Base-by-base conservation (phyloP, 2,113 vertebrate species). In the Helogale parvula region DNA sequence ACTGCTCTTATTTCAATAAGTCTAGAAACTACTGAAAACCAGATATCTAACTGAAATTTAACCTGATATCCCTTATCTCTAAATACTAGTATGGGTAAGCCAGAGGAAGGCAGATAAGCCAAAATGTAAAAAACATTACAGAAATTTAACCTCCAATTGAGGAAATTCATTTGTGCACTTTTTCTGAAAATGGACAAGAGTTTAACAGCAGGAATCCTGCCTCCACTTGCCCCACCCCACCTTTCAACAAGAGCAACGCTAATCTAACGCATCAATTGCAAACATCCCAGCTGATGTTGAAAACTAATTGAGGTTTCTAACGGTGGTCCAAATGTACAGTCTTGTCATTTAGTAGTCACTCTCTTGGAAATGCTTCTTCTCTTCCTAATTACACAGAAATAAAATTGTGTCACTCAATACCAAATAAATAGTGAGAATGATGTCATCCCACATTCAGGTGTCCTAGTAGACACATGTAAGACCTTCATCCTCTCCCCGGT, bases 301-400 rank as follows among this genome's bases (percentile, higher is more conserved):
- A 87, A 83, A 92, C 35, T 72, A 85, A 80, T 71, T 82, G 23
- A 27, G 14, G 25, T 10, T 65, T 54, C 60, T n/a, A 38, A 74
- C 12, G 6, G 57, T 33, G 23, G 52, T 84, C 11, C 38, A 81
- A 94, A 54, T 35, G 17, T 1, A 82, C 25, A 81, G 31, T 14
- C 66, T 45, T 35, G 27, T 35, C 45, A 29, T 87, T 87, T 50
- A 88, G 38, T 31, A 66, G 33, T 14, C 23, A 69, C 0, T 15
- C 15, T 4, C 81, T 91, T 41, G 29, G 9, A 16, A 41, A 87
- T 38, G 12, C 3, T 60, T 69, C 57, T 27, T 23, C 8, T 31
- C 45, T 80, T 90, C 45, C 68, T 88, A 82, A 88, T n/a, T 76
- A 77, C 17, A 11, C 5, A 52, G 47, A 74, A 65, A 60, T 87